Percentiles rank a stretch among this genome's conserved stretches.
Evolutionary conservation across 92 coral and sea anemone species (phyloP).

Genomic region (Zoanthus sociatus): DNA sequence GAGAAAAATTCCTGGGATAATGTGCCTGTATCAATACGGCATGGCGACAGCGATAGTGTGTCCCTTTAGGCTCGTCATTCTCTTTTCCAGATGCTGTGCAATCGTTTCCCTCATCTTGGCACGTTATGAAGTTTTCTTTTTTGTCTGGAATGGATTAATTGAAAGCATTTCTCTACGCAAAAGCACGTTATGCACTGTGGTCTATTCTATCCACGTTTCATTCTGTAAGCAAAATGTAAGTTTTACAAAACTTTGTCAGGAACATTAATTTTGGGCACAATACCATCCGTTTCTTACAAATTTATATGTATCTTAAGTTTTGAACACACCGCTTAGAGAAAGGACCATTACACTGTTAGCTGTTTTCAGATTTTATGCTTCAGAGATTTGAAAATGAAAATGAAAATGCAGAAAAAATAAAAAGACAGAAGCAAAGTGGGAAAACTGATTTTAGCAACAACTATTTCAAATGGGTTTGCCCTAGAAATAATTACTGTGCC

Average conservation of each 20-base stretch:
- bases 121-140: constrained; percentile 58
- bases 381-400: neutral
- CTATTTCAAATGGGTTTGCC: neutral
- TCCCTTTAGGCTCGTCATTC: constrained; percentile 35
- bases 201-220: constrained; percentile 65
- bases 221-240: constrained; percentile 34
- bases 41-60: too few species aligned
- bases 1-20: constrained; percentile 69
- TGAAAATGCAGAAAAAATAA: neutral
- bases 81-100: constrained; percentile 56
- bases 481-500: neutral
- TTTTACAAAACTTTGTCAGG: constrained; percentile 7
- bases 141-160: constrained; percentile 60
- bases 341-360: constrained; percentile 12
- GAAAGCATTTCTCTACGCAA: constrained; percentile 66
- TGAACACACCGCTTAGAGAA: neutral
- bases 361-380: neutral
- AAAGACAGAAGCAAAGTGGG: constrained; percentile 4
- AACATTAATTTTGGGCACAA: constrained; percentile 2
- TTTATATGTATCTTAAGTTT: constrained; percentile 1
- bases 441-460: neutral
- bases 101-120: constrained; percentile 62
- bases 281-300: neutral
- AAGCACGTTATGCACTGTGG: constrained; percentile 54
- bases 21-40: constrained; percentile 65